Conservation (phyloP, 2,888 invertebrate genomes). For the Seladonia tumulorum region DNA sequence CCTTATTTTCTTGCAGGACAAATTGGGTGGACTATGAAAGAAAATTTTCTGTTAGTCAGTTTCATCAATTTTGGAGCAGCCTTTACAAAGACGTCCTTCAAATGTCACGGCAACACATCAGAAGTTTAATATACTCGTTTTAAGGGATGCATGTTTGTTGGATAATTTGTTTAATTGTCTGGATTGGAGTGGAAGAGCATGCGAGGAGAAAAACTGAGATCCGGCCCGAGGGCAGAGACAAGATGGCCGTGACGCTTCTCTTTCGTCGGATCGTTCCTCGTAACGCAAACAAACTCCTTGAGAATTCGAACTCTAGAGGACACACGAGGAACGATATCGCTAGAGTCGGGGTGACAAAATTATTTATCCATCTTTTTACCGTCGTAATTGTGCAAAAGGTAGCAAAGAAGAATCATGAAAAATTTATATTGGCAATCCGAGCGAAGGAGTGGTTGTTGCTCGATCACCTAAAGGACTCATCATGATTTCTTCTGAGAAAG, state of each 20-base stretch:
- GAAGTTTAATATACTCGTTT: not conserved
- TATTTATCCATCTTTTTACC: not conserved
- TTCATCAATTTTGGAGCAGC: not conserved
- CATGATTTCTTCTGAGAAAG: not conserved
- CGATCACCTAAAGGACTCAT: not conserved
- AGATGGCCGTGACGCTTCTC: slow-evolving; percentile 79
- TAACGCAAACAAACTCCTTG: slow-evolving; percentile 79
- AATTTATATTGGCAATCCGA: not conserved
- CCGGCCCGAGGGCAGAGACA: slow-evolving; percentile 65
- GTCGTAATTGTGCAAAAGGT: too few species aligned
- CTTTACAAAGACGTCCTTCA: not conserved
- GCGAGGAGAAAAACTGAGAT: slow-evolving; percentile 11
- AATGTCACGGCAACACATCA: not conserved
- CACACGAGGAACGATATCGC: slow-evolving; percentile 43
- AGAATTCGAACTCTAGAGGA: slow-evolving; percentile 74
- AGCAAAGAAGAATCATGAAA: not conserved
- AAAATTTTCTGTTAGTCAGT: too few species aligned
- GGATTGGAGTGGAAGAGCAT: slow-evolving; percentile 13
- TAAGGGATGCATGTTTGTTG: not conserved
- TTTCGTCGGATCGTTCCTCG: slow-evolving; percentile 78
- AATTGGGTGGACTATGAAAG: not conserved
- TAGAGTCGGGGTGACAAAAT: slow-evolving; percentile 30
- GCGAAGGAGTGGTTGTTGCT: not conserved
- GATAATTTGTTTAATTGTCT: not conserved
- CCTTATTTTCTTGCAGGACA: not conserved